A percentile compares a stretch with the other conserved stretches of the same genome.
Conservation (phyloP, 2,797 vertebrate species). For the Syndactyla subalaris region DNA sequence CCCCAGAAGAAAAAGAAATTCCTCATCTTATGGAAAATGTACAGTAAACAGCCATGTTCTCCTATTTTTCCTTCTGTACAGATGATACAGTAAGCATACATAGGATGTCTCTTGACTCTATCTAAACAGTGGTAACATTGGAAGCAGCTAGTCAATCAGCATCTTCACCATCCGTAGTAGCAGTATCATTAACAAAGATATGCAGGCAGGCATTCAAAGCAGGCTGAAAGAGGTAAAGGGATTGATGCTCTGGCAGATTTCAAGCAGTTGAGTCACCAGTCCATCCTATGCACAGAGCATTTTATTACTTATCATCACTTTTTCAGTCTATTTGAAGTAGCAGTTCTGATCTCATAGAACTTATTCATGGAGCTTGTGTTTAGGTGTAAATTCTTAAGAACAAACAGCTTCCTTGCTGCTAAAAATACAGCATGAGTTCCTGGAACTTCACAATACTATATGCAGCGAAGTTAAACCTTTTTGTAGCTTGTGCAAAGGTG, state of each 20-base stretch:
- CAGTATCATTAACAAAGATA: neutral
- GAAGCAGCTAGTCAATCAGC: neutral
- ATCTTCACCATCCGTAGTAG: neutral
- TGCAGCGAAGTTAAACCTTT: neutral
- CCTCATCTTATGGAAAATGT: rapidly evolving
- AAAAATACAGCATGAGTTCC: neutral
- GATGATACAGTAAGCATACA: neutral
- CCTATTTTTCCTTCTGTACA: neutral
- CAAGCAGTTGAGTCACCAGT: neutral
- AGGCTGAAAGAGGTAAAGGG: neutral
- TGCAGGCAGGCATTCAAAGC: neutral
- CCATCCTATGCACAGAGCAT: neutral
- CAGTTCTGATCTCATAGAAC: neutral
- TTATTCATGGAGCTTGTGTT: neutral
- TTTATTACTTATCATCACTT: neutral
- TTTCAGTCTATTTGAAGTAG: neutral
- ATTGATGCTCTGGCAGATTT: neutral
- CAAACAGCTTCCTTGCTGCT: neutral
- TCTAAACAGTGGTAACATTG: neutral
- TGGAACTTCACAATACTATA: neutral
- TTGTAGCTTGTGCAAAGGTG: neutral
- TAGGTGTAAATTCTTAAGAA: neutral
- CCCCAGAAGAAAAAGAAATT: neutral
- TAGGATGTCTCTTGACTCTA: neutral
- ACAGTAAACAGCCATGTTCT: neutral